Evolutionary conservation across 1,140 invertebrate species (phyloP).

Genomic region (Ceratina japonica): DNA sequence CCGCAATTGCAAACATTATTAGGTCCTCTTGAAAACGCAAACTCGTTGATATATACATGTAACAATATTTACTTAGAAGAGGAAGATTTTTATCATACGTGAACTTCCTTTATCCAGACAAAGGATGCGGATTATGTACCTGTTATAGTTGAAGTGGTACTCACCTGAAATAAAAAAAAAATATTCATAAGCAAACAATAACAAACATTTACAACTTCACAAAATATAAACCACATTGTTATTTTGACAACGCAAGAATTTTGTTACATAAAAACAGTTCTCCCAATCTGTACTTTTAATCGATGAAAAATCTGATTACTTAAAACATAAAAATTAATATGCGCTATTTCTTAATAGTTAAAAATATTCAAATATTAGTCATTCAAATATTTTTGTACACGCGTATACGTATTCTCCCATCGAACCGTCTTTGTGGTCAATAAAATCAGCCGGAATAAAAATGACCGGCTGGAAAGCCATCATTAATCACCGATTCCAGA

Average conservation of each 20-base stretch:
- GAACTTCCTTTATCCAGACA: no score
- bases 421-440: not conserved
- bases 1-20: conserved; percentile 15
- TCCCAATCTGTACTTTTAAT: no score
- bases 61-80: not conserved
- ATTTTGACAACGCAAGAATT: no score
- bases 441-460: not conserved
- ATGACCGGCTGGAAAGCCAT: not conserved
- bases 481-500: not conserved
- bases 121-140: not conserved
- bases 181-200: not conserved
- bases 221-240: no score
- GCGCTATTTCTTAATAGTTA: no score
- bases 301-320: no score
- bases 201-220: no score
- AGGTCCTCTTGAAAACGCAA: conserved; percentile 8
- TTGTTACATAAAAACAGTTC: no score
- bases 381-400: not conserved
- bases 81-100: not conserved
- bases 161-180: conserved; percentile 46
- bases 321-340: no score
- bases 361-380: no score
- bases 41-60: conserved; percentile 1
- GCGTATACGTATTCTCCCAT: no score
- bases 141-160: not conserved